A percentile compares a stretch with the other conserved stretches of the same genome.
phyloP scores from a whole-genome alignment of 1,140 invertebrate genomes.

The Lepidurus arcticus region DNA sequence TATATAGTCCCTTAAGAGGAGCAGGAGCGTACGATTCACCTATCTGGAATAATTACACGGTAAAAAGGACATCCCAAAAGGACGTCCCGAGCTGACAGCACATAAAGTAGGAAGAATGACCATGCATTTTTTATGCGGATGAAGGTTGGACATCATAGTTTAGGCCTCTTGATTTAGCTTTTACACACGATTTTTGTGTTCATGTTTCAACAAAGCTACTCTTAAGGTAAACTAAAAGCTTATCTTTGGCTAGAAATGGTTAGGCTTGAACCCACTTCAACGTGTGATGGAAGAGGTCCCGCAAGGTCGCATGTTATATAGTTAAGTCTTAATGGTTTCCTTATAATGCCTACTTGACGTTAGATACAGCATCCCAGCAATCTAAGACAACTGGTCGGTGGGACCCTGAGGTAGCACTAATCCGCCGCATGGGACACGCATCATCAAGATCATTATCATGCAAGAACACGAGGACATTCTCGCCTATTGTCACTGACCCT shows the following conservation, averaged over 20 bases:
- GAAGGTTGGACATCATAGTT: neutral
- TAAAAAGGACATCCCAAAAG: neutral
- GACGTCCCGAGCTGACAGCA: neutral
- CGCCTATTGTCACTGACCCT: neutral
- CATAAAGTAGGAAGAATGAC: slow-evolving; percentile 6
- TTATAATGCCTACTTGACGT: too few species aligned
- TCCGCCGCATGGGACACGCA: neutral
- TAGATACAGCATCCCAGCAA: too few species aligned
- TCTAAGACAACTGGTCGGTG: too few species aligned
- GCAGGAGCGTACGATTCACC: slow-evolving; percentile 3
- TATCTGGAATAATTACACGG: neutral
- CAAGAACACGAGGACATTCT: slow-evolving; percentile 14
- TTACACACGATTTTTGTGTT: neutral
- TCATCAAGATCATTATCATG: neutral
- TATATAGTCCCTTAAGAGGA: neutral
- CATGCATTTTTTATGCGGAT: neutral
- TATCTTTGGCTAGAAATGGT: too few species aligned
- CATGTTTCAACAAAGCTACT: too few species aligned
- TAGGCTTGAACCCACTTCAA: too few species aligned
- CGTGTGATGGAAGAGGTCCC: too few species aligned
- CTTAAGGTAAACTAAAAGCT: too few species aligned
- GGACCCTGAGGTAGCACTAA: neutral
- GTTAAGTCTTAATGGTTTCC: too few species aligned
- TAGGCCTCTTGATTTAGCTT: neutral
- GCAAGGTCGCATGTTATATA: too few species aligned